Conservation (phyloP, 2,888 invertebrate species). For the Ophioninae sp. region DNA sequence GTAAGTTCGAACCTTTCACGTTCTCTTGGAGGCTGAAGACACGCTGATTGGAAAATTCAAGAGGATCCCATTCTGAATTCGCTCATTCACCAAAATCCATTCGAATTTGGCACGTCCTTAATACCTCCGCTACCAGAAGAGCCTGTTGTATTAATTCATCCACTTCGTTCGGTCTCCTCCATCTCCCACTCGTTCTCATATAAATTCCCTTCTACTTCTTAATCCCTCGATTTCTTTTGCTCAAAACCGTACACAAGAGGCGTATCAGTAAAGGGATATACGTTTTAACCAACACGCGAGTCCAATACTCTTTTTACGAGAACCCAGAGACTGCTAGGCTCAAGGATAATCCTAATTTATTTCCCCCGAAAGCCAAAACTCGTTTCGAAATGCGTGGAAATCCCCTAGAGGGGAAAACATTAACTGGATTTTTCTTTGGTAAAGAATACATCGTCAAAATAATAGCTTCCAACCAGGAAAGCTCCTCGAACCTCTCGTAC, state of each 20-base stretch:
- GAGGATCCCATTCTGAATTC: slow-evolving; percentile 48
- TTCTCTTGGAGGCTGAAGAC: slow-evolving; percentile 51
- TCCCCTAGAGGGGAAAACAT: slow-evolving; percentile 11
- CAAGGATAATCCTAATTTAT: slow-evolving; percentile 66
- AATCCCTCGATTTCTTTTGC: slow-evolving; percentile 56
- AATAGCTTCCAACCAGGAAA: slow-evolving; percentile 24
- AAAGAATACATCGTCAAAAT: slow-evolving; percentile 42
- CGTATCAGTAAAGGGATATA: slow-evolving; percentile 25
- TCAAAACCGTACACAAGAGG: slow-evolving; percentile 13
- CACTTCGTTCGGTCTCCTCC: slow-evolving; percentile 35
- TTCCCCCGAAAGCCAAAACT: slow-evolving; percentile 60
- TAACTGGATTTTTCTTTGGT: slow-evolving; percentile 36
- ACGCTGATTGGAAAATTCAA: slow-evolving; percentile 61
- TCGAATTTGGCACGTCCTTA: slow-evolving; percentile 46
- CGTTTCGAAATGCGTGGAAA: slow-evolving; percentile 53
- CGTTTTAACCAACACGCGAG: background rate
- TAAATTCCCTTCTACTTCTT: slow-evolving; percentile 58
- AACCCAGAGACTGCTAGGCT: slow-evolving; percentile 22
- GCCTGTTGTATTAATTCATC: slow-evolving; percentile 57
- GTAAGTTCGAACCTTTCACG: slow-evolving; percentile 18
- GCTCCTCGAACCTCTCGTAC: background rate
- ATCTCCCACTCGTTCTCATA: slow-evolving; percentile 7
- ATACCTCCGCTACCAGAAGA: slow-evolving; percentile 58
- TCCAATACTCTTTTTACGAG: slow-evolving; percentile 22
- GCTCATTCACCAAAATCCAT: slow-evolving; percentile 56